Conservation (phyloP, 2,797 vertebrate species). For the Euphonia xanthogaster region DNA sequence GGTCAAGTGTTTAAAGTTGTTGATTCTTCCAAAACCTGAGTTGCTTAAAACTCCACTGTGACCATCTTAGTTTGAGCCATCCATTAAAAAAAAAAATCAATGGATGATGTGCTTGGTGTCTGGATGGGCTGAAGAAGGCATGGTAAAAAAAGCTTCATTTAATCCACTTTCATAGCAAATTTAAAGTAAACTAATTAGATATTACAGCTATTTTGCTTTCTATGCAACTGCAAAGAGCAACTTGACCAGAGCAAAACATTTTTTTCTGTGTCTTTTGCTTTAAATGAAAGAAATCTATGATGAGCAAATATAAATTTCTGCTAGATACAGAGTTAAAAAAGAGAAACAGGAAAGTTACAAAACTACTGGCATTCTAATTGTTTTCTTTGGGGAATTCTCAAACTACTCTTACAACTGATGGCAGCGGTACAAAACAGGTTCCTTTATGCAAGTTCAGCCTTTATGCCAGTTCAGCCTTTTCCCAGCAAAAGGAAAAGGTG, state of each 20-base stretch:
- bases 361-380: neutral
- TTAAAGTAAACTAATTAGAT: neutral
- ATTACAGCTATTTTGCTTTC: neutral
- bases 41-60: neutral
- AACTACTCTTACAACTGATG: neutral
- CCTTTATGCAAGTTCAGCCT: neutral
- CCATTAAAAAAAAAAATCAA: neutral
- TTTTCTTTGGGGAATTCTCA: neutral
- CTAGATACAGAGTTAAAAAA: neutral
- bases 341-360: neutral
- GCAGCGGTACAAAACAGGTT: neutral
- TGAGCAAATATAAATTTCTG: neutral
- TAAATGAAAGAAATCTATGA: neutral
- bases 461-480: neutral
- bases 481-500: neutral
- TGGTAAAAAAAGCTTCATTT: neutral
- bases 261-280: neutral
- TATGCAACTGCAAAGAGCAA: neutral
- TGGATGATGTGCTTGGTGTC: neutral
- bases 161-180: neutral
- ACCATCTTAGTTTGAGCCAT: neutral
- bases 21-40: neutral
- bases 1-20: neutral
- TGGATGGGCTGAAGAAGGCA: neutral
- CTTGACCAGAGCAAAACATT: neutral